These are phyloP conservation scores for Nycticorax nycticorax DNA, from an alignment of 2,113 vertebrate genomes.

Conservation along the genomic window DNA sequence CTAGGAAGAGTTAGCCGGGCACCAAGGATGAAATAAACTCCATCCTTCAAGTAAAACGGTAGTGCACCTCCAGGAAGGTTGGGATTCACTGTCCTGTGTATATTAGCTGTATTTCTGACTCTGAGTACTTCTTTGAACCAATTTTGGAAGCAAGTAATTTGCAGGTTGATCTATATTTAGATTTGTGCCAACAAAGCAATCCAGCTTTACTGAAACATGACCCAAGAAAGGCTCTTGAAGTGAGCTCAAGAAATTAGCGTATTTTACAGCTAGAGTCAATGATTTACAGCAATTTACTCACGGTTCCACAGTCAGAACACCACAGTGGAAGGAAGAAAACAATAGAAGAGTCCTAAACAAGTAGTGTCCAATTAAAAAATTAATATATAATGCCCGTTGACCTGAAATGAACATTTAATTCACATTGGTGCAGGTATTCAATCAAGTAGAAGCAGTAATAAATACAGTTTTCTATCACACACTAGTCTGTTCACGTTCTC, in stretches of 20 bases:
- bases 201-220: background rate
- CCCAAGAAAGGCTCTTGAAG: background rate
- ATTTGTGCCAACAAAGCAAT: background rate
- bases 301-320: background rate
- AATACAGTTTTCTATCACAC: background rate
- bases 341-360: background rate
- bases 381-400: background rate
- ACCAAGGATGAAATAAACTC: background rate
- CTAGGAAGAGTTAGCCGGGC: background rate
- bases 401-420: background rate
- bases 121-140: background rate
- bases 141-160: background rate
- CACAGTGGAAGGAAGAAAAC: background rate
- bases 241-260: background rate
- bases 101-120: background rate
- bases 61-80: background rate
- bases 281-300: background rate
- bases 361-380: background rate
- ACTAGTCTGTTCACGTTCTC: background rate
- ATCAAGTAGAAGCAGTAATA: background rate
- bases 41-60: background rate
- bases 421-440: background rate
- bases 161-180: background rate
- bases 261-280: background rate
- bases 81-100: background rate